A percentile compares a stretch with the other conserved stretches of the same genome.
Evolutionary conservation across 1,140 invertebrate genomes (phyloP).

Genomic region (Temnothorax nylanderi): DNA sequence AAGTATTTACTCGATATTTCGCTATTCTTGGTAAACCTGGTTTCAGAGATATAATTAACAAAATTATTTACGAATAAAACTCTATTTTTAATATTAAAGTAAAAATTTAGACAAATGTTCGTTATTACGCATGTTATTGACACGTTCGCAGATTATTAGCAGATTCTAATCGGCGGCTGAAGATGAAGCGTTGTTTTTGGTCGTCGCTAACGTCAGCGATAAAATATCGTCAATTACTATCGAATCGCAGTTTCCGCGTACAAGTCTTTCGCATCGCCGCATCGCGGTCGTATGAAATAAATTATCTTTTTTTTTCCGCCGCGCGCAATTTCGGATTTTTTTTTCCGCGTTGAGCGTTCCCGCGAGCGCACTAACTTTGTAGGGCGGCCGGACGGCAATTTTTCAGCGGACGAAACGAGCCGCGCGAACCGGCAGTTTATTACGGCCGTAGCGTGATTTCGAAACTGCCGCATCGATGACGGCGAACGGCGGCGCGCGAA

Average conservation of each 20-base stretch:
- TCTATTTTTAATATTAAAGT: neutral
- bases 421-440: slow-evolving; percentile 46
- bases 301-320: slow-evolving; percentile 26
- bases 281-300: slow-evolving; percentile 44
- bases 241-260: slow-evolving; percentile 38
- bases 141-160: no score
- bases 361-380: slow-evolving; percentile 54
- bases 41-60: neutral
- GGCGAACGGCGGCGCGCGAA: slow-evolving; percentile 14
- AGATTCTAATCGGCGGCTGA: neutral
- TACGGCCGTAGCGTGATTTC: slow-evolving; percentile 52
- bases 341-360: slow-evolving; percentile 40
- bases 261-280: slow-evolving; percentile 37
- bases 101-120: neutral
- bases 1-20: neutral
- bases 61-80: neutral
- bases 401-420: slow-evolving; percentile 52
- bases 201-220: neutral
- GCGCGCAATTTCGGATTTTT: slow-evolving; percentile 53
- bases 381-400: slow-evolving; percentile 42
- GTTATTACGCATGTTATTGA: neutral
- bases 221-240: slow-evolving; percentile 48
- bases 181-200: neutral
- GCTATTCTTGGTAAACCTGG: neutral
- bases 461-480: slow-evolving; percentile 56